Evolutionary conservation across 2,113 vertebrate genomes (phyloP).

Genomic region (Lontra canadensis): DNA sequence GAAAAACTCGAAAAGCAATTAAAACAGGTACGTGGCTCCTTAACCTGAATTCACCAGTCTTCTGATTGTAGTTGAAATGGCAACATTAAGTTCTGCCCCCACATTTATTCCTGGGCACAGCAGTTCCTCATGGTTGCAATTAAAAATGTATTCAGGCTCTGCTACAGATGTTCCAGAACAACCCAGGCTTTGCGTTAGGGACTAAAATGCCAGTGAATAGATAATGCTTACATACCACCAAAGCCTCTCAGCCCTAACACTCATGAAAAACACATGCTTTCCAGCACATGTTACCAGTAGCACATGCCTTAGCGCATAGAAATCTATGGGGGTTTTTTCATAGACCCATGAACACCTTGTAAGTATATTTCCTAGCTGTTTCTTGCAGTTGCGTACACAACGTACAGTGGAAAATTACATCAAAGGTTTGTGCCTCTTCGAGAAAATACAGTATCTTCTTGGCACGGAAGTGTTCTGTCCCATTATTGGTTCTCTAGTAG

Average conservation of each 20-base stretch:
- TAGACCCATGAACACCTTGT: neutral
- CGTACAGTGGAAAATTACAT: neutral
- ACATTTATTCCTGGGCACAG: neutral
- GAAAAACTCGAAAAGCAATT: slow-evolving; percentile 71
- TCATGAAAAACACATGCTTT: neutral
- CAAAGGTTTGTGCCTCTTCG: neutral
- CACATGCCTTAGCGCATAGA: too few species aligned
- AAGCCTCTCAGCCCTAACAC: neutral
- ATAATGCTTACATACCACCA: neutral
- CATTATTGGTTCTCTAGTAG: neutral
- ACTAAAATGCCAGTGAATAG: neutral
- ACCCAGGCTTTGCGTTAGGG: neutral
- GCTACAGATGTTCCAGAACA: neutral
- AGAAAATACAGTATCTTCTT: neutral
- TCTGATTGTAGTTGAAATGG: neutral
- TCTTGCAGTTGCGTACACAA: neutral
- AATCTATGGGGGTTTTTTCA: neutral
- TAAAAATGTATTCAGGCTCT: neutral
- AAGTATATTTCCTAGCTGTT: neutral
- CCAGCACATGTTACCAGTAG: neutral
- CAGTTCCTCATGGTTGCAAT: neutral
- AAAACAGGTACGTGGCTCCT: slow-evolving; percentile 64
- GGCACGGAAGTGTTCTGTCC: neutral
- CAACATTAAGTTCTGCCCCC: neutral
- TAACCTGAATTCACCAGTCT: too few species aligned